Evolutionary conservation across 1,140 invertebrate species (phyloP).

Genomic region (Drosophila tsacasi): DNA sequence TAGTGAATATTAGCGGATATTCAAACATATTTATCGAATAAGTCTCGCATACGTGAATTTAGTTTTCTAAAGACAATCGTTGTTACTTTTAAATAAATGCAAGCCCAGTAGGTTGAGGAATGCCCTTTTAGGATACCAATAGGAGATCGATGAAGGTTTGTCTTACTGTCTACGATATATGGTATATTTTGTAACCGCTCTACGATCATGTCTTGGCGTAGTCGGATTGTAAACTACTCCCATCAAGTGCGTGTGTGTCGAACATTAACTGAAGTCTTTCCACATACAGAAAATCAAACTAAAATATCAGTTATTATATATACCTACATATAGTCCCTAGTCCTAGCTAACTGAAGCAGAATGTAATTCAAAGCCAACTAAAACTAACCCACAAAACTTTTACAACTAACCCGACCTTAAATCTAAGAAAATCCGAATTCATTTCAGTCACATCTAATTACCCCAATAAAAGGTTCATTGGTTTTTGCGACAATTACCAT

Average conservation of each 20-base stretch:
- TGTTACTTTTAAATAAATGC: conserved; percentile 63
- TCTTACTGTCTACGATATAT: conserved; percentile 42
- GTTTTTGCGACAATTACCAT: conserved; percentile 31
- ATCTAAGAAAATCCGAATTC: conserved; percentile 34
- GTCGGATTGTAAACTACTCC: conserved; percentile 59
- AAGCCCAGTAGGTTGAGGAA: neutral
- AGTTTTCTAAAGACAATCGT: conserved; percentile 84
- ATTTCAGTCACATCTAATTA: neutral
- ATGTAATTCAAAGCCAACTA: conserved; percentile 63
- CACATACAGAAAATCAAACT: conserved; percentile 41
- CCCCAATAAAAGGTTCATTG: neutral
- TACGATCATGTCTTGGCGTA: conserved; percentile 38
- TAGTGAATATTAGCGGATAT: conserved; percentile 18
- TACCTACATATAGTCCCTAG: conserved; percentile 28
- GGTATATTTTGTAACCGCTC: conserved; percentile 60
- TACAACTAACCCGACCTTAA: conserved; percentile 58
- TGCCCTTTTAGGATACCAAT: neutral
- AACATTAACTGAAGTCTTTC: conserved; percentile 24
- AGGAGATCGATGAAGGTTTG: conserved; percentile 12
- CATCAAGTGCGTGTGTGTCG: conserved; percentile 20
- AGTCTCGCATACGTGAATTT: conserved; percentile 73
- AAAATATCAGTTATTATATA: conserved; percentile 62
- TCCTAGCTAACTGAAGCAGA: conserved; percentile 45
- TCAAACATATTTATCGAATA: conserved; percentile 57
- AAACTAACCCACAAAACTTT: conserved; percentile 47